Base-by-base conservation (phyloP, 2,888 invertebrate species). In the Sarcophaga rosellei region DNA sequence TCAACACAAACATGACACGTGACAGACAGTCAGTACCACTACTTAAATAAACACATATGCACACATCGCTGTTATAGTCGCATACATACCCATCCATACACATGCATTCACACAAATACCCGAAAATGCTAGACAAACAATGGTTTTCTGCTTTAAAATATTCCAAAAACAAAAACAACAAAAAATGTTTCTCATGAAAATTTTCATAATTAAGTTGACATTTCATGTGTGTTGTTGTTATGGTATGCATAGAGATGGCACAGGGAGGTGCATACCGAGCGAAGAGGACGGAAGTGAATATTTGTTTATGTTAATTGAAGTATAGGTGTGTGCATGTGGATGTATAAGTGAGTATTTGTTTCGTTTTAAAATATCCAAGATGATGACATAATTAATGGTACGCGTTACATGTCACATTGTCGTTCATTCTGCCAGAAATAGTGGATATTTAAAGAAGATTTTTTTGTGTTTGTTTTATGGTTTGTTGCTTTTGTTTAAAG, bases 381-480 rank as follows among this genome's bases (percentile, higher is more conserved):
- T 25, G 66, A 68, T 74, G 66, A 61, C 20, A 61, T 81, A 74
- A 68, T 74, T 81, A 74, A 74, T 74, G 66, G 61, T 53, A 53
- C 53, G 17, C 53, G 12, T 53, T 53, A 53, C 5, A 17, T 17
- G 17, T 53, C 15, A 53, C 5, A 53, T 53, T 53, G 15, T 12
- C 15, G 53, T 53, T 15, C 15, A 15, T 53, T 53, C 17, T 17
- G 17, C 12, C 17, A 17, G 53, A 53, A 53, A 53, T 53, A 53
- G 53, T 53, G 17, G 53, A 53, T 53, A 53, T 53, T 53, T 15
- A 17, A 53, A 17, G 17, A 17, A 53, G 5, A 47, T 8, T 15
- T 47, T 47, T 47, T 47, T 15, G 2, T 4, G 10, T 8, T 15
- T 53, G 2, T 53, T 53, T 15, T 15, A 2, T 15, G 1, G 2